Base-by-base conservation (phyloP, 1,140 invertebrate species). In the Antheraea pernyi region DNA sequence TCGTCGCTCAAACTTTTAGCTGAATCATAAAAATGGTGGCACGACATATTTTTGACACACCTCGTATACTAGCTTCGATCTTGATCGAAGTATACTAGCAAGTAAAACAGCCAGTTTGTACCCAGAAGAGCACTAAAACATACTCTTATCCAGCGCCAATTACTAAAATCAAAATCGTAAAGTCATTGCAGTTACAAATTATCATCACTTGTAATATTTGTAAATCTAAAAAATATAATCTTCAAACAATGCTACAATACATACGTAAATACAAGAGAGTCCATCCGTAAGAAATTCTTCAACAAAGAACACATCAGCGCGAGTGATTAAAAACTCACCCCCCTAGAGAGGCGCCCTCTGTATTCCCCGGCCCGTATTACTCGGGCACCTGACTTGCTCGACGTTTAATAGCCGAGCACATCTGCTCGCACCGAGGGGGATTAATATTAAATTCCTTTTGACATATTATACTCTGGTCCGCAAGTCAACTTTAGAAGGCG, bases 371-470 rank as follows among this genome's bases (percentile, higher is more conserved):
- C 4, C 68, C 63, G 75, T 72, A 83, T 84, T 82, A 85, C 70
- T 80, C 78, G 46, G 30, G 77, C 85, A 88, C 85, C 85, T 88
- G 85, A 88, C 80, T 77, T 72, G 75, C 67, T 71, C 46, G 46
- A 53, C 46, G 46, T 53, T 53, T 53, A 53, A 53, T 53, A 53
- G 46, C 46, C 46, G 46, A 53, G 46, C 46, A n/a, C 46, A 53
- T 53, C 46, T 53, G 46, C 46, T 53, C 46, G 68, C 84, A 80
- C 82, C 69, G 75, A 70, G 73, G 71, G 79, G 85, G 86, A 83
- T 89, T 87, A 86, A 59, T 83, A 85, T 86, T 84, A 83, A 80
- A 87, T 86, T 85, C 84, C 83, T 81, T 69, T 78, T 77, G 74
- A 79, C 79, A 78, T 76, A 89, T 85, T 88, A 84, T 85, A 53